Conservation (phyloP, 2,797 vertebrate genomes). For the Ctenopoma multispine region DNA sequence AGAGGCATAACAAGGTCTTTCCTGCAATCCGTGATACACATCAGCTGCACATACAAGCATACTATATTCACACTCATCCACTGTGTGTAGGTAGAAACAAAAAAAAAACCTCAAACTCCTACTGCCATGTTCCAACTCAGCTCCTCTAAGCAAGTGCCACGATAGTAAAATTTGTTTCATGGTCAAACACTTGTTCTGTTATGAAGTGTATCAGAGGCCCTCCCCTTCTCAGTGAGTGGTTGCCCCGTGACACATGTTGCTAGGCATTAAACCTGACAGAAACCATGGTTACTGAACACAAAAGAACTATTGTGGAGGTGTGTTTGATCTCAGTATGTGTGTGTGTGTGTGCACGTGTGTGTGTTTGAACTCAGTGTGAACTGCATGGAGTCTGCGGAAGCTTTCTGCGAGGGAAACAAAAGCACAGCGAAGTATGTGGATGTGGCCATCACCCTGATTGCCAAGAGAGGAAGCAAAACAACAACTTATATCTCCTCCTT, state of each 20-base stretch:
- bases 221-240: constrained; percentile 76
- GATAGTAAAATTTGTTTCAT: constrained; percentile 76
- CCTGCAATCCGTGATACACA: constrained; percentile 18
- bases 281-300: constrained; percentile 83
- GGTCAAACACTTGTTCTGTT: constrained; percentile 79
- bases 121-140: constrained; percentile 50
- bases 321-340: constrained; percentile 80
- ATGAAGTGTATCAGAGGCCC: constrained; percentile 73
- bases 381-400: constrained; percentile 78
- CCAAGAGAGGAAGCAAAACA: constrained; percentile 72
- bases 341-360: constrained; percentile 55
- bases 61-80: neutral
- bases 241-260: constrained; percentile 84
- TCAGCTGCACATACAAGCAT: constrained; percentile 13
- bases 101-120: constrained; percentile 26
- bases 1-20: constrained; percentile 47
- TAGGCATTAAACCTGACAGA: constrained; percentile 86
- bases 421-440: constrained; percentile 74
- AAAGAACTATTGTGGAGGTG: constrained; percentile 81
- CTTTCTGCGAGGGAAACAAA: constrained; percentile 76
- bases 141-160: constrained; percentile 59
- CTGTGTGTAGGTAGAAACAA: constrained; percentile 30
- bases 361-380: constrained; percentile 81
- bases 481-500: constrained; percentile 78
- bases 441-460: constrained; percentile 80